Percentiles rank a stretch among this genome's conserved stretches.
phyloP scores from a whole-genome alignment of 2,797 vertebrate genomes.

The Rhinophrynus dorsalis region DNA sequence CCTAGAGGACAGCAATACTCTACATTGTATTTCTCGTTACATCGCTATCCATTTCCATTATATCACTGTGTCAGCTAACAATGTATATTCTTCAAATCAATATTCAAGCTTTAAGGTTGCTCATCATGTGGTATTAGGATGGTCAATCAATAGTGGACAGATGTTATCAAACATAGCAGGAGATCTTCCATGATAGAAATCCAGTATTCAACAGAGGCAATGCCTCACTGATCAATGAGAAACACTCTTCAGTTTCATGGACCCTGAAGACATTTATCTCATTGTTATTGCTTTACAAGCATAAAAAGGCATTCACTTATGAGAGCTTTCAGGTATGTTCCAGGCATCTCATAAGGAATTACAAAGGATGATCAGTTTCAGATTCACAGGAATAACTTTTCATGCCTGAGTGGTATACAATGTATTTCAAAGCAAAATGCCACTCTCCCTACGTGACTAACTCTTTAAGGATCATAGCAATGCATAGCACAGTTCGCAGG shows the following conservation, averaged over 20 bases:
- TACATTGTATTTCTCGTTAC: no score
- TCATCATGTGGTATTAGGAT: slow-evolving; percentile 9
- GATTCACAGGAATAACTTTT: slow-evolving; percentile 4
- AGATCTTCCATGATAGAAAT: slow-evolving; percentile 9
- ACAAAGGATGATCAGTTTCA: neutral
- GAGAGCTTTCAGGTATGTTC: slow-evolving; percentile 35
- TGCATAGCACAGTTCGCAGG: no score
- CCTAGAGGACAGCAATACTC: no score
- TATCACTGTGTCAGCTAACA: slow-evolving; percentile 11
- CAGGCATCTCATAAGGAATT: slow-evolving; percentile 23
- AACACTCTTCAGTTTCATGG: neutral
- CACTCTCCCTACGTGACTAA: no score
- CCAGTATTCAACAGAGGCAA: slow-evolving; percentile 8
- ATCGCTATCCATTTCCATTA: no score
- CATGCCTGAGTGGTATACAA: no score
- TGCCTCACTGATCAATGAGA: slow-evolving; percentile 24
- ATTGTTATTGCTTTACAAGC: slow-evolving; percentile 32
- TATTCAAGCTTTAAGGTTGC: slow-evolving; percentile 17
- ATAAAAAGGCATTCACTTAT: slow-evolving; percentile 23
- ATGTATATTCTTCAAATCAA: slow-evolving; percentile 14
- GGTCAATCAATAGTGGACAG: slow-evolving; percentile 23
- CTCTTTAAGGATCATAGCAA: no score
- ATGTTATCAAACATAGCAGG: slow-evolving; percentile 6
- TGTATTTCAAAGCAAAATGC: no score
- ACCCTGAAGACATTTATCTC: slow-evolving; percentile 31